Base-by-base conservation (phyloP, 2,113 vertebrate species). In the Triplophysa dalaica region DNA sequence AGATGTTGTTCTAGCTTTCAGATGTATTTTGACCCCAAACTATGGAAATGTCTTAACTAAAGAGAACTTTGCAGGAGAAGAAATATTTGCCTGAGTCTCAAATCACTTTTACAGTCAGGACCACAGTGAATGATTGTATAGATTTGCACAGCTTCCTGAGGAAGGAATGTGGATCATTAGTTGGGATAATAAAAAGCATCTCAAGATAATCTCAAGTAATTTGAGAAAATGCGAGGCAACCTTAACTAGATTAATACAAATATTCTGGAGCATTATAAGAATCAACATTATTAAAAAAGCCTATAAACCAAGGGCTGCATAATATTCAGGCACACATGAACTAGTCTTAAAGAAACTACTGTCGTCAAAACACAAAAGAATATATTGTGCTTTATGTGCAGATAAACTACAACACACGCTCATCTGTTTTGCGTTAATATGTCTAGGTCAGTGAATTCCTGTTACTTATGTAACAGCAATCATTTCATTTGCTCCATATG, bases 401-500 rank as follows among this genome's bases (percentile, higher is more conserved):
- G 52, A 52, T 56, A 62, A 62, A 62, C 22, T 70, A 24, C 24
- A 43, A 65, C 70, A 75, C 69, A 70, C 41, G 48, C 70, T 70
- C 54, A 83, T 75, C 74, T 77, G 74, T 29, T 65, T 58, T 17
- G 38, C 63, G 68, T 81, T 69, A 81, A 62, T 43, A 29, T 3
- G 38, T 58, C 65, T 67, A 56, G 24, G 72, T 48, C 69, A 61
- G 45, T 67, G 14, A 56, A 81, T 81, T 81, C 70, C 70, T 75
- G 16, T 48, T 58, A 69, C 72, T 81, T 81, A 69, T 74, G 69
- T 26, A 80, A 80, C 21, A 67, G 70, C n/a, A 66, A 67, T 65
- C 64, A 69, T 24, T 56, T 61, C 58, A 21, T 68, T 75, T 8
- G 48, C 21, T 50, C 41, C 70, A 75, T 58, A 38, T 74, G 79